These are phyloP conservation scores for Coptodon rendalli DNA, from an alignment of 2,113 vertebrate genomes.

Conservation along the genomic window DNA sequence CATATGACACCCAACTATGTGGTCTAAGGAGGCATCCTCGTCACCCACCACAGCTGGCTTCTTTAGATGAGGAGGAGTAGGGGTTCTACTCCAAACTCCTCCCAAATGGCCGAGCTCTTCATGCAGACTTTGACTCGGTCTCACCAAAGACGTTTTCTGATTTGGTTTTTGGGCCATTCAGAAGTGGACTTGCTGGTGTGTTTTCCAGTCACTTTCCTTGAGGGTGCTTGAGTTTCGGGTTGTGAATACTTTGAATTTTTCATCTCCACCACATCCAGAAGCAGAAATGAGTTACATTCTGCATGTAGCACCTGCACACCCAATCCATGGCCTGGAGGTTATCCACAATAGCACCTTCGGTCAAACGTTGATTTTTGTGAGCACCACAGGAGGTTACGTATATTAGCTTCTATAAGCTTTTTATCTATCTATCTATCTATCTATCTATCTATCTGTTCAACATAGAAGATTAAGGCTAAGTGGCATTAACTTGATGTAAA, in stretches of 20 bases:
- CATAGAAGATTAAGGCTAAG: not conserved
- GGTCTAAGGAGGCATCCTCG: not conserved
- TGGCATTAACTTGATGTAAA: slow-evolving; percentile 34
- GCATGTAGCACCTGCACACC: not conserved
- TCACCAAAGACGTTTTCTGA: not conserved
- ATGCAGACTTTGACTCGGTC: not conserved
- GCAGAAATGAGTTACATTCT: not conserved
- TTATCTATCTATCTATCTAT: not conserved
- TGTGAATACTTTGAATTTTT: not conserved
- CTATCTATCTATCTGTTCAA: not conserved
- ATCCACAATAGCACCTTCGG: not conserved
- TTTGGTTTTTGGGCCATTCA: not conserved
- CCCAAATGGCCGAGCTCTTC: not conserved
- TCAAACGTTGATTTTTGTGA: not conserved
- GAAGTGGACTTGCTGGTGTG: not conserved
- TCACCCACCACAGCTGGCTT: not conserved
- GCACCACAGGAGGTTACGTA: not conserved
- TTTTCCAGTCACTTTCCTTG: not conserved
- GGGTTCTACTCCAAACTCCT: not conserved
- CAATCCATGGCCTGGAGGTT: not conserved
- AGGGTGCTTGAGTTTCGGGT: not conserved
- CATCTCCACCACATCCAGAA: not conserved
- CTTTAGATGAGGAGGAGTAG: not conserved
- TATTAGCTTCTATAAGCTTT: not conserved
- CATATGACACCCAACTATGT: not conserved